These are phyloP conservation scores for Hirudinaria manillensis DNA, from an alignment of 2,888 invertebrate genomes.

Conservation along the genomic window DNA sequence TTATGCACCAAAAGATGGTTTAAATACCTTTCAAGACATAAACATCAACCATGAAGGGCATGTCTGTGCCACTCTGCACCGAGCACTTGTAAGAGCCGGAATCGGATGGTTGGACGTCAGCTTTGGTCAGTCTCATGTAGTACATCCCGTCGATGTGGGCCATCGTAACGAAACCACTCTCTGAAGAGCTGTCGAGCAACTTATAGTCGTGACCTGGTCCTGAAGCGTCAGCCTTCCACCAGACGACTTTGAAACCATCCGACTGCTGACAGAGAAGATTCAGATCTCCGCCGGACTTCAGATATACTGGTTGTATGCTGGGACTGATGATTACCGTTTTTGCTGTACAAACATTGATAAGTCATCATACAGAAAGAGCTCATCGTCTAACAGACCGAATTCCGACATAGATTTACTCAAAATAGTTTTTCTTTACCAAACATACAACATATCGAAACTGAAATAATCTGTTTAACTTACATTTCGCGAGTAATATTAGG, in stretches of 20 bases:
- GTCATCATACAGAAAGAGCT: neutral
- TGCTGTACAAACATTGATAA: conserved; percentile 15
- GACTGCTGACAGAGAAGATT: conserved; percentile 26
- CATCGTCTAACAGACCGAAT: too few species aligned
- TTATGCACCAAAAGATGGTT: too few species aligned
- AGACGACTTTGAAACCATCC: conserved; percentile 23
- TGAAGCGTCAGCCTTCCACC: conserved; percentile 18
- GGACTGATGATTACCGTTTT: conserved; percentile 25
- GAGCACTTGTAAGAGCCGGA: conserved; percentile 32
- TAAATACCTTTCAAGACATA: conserved; percentile 29
- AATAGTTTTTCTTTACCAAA: neutral
- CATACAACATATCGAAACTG: neutral
- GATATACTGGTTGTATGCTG: conserved; percentile 24
- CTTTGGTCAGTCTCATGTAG: conserved; percentile 23
- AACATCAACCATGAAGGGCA: conserved; percentile 30
- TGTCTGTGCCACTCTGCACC: conserved; percentile 6
- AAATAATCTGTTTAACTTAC: neutral
- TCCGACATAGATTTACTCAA: neutral
- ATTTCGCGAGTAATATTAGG: neutral
- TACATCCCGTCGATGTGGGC: conserved; percentile 12
- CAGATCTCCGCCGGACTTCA: conserved; percentile 26
- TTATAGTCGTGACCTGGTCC: conserved; percentile 11
- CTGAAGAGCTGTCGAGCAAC: conserved; percentile 19
- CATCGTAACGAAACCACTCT: conserved; percentile 3
- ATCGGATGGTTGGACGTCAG: conserved; percentile 14